Evolutionary conservation across 2,113 vertebrate species (phyloP).

Genomic region (Rhinoderma darwinii): DNA sequence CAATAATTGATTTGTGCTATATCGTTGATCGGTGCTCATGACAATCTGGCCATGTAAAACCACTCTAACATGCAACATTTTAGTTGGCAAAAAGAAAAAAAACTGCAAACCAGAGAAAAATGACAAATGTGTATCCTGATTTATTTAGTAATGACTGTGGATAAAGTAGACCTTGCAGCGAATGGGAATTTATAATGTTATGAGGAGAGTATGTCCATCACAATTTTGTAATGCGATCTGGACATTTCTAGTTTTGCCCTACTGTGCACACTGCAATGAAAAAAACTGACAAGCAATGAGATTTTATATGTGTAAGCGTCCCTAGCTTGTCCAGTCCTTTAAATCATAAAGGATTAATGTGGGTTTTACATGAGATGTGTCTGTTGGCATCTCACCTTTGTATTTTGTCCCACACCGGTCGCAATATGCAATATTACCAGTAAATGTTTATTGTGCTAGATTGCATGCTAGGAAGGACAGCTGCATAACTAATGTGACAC

Average conservation of each 20-base stretch:
- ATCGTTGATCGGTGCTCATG: no score
- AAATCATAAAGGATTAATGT: constrained; percentile 9
- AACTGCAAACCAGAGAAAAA: no score
- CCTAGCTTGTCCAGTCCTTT: background rate
- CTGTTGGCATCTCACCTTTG: background rate
- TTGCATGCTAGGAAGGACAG: constrained; percentile 2
- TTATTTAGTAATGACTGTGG: no score
- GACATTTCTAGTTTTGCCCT: background rate
- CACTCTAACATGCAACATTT: no score
- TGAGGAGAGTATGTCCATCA: background rate
- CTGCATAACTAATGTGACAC: constrained; percentile 49
- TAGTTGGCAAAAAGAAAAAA: no score
- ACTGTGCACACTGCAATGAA: background rate
- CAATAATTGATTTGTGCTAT: no score
- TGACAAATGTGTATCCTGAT: no score
- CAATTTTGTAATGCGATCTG: background rate
- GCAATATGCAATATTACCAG: constrained; percentile 25
- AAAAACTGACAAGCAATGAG: background rate
- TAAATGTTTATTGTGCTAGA: background rate
- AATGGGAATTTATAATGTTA: background rate
- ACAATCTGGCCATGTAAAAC: no score
- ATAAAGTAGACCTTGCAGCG: no score
- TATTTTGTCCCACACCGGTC: background rate
- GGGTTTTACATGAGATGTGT: background rate
- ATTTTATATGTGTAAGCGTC: background rate